Base-by-base conservation (phyloP, 2,797 vertebrate genomes). In the Miichthys miiuy region DNA sequence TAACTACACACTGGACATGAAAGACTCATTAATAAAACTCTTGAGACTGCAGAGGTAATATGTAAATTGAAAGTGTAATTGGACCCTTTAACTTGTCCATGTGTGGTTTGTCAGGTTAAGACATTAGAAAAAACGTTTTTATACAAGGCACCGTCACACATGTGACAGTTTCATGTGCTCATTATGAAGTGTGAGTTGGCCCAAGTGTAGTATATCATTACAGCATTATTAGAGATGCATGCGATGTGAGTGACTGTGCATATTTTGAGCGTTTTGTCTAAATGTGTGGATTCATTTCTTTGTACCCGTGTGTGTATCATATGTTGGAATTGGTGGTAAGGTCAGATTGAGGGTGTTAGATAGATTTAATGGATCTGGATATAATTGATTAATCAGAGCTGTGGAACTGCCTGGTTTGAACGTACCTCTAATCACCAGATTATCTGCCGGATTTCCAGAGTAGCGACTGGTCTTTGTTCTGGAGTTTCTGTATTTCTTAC, bases 351-450 rank as follows among this genome's bases (percentile, higher is more conserved):
- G 56, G 60, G 79, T 69, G 71, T 54, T 46, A 56, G 71, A 83
- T 69, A 52, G 56, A 81, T 65, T 77, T 81, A 85, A 84, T 88
- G 65, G 81, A 78, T 81, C 90, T 84, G 81, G 58, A 77, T 82
- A 7, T 84, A 82, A 89, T 84, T 85, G 75, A 88, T 89, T 82
- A 80, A 84, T 79, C 72, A 65, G 46, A 71, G 79, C 20, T 23
- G 52, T 20, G 23, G 46, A 79, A 77, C 44, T 27, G 55, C 17
- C 48, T 30, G 20, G 61, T 82, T 82, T 56, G 83, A 66, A 65
- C 67, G 57, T 52, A 52, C 75, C 68, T 60, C 57, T 87, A 87
- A 92, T 89, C 81, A 46, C 46, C 72, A 66, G 90, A 84, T 91
- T 85, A 90, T 82, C 83, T 67, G 46, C 2, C 2, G 14, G 85